Evolutionary conservation across 2,888 invertebrate species (phyloP), one percentile per base, ranked within the genome.

Genomic region (Acleris emargana): DNA sequence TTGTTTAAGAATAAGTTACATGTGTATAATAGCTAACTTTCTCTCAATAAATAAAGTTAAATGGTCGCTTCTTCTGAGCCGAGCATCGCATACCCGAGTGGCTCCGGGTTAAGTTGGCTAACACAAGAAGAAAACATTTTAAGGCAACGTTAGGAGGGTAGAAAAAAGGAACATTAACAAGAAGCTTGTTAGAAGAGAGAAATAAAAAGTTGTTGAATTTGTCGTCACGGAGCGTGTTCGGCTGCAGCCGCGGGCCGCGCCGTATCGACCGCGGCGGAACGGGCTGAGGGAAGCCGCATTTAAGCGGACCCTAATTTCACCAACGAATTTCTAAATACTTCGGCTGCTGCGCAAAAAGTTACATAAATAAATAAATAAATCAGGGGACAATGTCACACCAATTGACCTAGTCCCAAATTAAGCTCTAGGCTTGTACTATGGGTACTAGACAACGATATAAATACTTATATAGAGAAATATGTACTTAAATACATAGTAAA

Each of bases 241-340:
- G 64, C 67, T 68, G 69, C 71, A 69, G 79, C 75, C 74, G 76
- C 75, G 70, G 79, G 83, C 63, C 57, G 52, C 53, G 62, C 58
- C 38, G 69, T 63, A 84, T 88, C 89, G 89, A 89, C 86, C 70
- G 72, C 87, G 87, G 88, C 86, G 88, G 80, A 87, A 88, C 82
- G 53, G 47, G 43, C 67, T 58, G 61, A 54, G 60, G 60, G 50
- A 25, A 28, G 38, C 61, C 55, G 57, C 59, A 45, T 38, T 59
- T 47, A 20, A 59, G 47, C 58, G 49, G 50, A 54, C 58, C 59
- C 59, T 63, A 59, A 66, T 66, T 55, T 51, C n/a, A 51, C 43
- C 18, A 38, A 55, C 28, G 55, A 60, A 55, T 51, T 45, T 57
- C 45, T 51, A 45, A 51, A 60, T 51, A 50, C 43, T 59, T 55